Base-by-base conservation (phyloP, 2,888 invertebrate genomes). In the Ophion ellenae region DNA sequence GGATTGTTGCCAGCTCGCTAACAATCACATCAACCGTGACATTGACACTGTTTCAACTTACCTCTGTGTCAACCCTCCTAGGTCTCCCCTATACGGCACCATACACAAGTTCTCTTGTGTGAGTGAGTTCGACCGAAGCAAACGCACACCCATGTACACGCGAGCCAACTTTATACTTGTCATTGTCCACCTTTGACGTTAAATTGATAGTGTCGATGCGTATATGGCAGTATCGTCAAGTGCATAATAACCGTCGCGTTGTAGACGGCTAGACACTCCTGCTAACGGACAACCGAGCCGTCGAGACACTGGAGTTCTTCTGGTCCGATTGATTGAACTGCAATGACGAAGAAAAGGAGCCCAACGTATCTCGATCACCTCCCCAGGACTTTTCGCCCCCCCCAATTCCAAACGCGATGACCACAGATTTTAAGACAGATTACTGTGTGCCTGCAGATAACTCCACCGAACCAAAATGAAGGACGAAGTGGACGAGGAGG, bases 401-500 rank as follows among this genome's bases (percentile, higher is more conserved):
- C 0, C 53, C 53, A 53, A 53, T 53, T 0, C 5, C 53, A 5
- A 53, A 14, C 14, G 53, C 17, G 2, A 17, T 14, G 17, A 53
- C 17, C 17, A 14, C 53, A 76, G 17, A 32, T 47, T 76, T 63
- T 24, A 74, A 28, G 66, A 20, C 57, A 9, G 1, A 11, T 57
- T n/a, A 59, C 70, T 77, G 10, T 71, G 2, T 82, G 47, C 66
- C 85, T 87, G 45, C 86, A 90, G 90, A 84, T 87, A 89, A 77
- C 70, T 77, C 10, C 47, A 28, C 45, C 59, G 9, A 24, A 20
- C 14, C 24, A 90, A 89, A 77, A 92, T 92, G 92, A 92, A 90
- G 90, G 91, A 92, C 89, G 92, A 92, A 63, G 87, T 91, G 83
- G 92, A 92, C 45, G 92, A 91, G 57, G 91, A 92, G 66, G 92